These are phyloP conservation scores for human DNA, from an alignment of 2,113 vertebrate species.

Conservation along the genomic window DNA sequence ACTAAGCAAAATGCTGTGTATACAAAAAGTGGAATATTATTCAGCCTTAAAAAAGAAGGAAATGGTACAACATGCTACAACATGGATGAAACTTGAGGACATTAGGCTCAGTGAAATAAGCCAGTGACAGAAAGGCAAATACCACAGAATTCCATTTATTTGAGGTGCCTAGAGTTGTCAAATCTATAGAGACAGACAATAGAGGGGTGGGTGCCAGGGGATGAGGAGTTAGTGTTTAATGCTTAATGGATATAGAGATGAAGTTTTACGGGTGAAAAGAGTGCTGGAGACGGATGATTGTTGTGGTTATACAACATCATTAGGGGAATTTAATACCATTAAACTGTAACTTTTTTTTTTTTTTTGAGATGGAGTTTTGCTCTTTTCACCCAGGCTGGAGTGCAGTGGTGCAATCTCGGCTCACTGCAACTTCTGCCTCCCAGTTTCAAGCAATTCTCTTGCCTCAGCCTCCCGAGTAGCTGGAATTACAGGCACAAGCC, in stretches of 20 bases:
- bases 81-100: neutral
- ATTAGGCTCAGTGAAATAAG: neutral
- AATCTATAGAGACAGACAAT: neutral
- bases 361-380: no score
- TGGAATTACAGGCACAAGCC: no score
- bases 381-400: no score
- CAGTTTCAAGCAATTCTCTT: no score
- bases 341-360: no score
- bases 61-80: neutral
- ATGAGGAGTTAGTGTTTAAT: neutral
- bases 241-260: neutral
- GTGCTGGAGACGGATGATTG: neutral
- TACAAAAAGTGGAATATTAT: neutral
- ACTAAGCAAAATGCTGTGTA: neutral
- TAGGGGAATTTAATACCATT: neutral
- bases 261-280: neutral
- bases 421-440: no score
- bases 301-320: neutral
- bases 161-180: neutral
- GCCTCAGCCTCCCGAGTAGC: no score
- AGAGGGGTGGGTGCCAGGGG: neutral
- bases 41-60: neutral
- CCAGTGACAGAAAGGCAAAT: neutral
- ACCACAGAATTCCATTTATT: neutral
- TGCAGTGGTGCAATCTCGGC: no score